phyloP scores from a whole-genome alignment of 2,888 invertebrate genomes.

The Opisthograptis luteolata region DNA sequence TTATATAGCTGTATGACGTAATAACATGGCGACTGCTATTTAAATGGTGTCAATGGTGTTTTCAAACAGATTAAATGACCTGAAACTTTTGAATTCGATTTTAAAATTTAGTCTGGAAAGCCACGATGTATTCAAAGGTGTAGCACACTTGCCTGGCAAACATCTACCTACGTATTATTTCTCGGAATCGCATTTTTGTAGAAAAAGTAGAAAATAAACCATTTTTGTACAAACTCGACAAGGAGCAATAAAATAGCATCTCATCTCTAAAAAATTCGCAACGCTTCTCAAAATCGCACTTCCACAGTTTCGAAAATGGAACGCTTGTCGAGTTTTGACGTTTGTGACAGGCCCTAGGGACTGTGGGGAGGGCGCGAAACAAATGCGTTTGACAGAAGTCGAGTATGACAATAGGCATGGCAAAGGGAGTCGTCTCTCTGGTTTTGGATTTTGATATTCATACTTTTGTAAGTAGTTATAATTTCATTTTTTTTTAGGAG shows the following conservation, averaged over 20 bases:
- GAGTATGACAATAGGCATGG: conserved; percentile 17
- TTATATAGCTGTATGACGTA: too few species aligned
- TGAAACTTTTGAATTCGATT: too few species aligned
- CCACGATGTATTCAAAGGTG: too few species aligned
- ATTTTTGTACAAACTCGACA: too few species aligned
- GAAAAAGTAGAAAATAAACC: too few species aligned
- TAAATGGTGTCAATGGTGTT: too few species aligned
- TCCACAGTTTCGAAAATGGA: conserved; percentile 50
- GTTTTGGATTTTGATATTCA: background rate
- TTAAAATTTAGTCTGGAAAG: too few species aligned
- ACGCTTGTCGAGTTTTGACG: conserved; percentile 55
- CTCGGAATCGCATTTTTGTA: too few species aligned
- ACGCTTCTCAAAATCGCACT: conserved; percentile 38
- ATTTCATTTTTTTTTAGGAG: conserved; percentile 1
- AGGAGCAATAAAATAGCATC: background rate
- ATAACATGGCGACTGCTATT: too few species aligned
- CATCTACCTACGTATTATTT: too few species aligned
- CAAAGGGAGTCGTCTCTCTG: conserved; percentile 10
- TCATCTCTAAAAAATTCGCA: conserved; percentile 26
- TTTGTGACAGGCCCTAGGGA: conserved; percentile 55
- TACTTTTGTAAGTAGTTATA: background rate
- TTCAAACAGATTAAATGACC: too few species aligned
- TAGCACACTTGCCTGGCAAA: too few species aligned
- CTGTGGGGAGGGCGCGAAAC: conserved; percentile 29
- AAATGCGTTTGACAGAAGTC: conserved; percentile 36